These are phyloP conservation scores for Narcine bancroftii DNA, from an alignment of 2,113 vertebrate genomes.

Conservation along the genomic window DNA sequence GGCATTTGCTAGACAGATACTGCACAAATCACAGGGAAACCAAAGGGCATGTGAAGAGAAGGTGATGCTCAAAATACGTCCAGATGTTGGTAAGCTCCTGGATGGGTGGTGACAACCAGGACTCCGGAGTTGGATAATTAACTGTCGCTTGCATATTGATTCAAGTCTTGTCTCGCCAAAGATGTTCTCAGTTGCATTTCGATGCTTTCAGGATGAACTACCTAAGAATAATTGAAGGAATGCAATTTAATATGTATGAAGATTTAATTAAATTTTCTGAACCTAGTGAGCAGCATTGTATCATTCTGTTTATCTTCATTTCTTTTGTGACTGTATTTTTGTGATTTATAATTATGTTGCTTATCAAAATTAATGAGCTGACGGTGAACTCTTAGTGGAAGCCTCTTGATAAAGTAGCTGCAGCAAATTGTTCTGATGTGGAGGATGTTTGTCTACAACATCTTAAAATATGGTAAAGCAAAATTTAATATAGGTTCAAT, in stretches of 20 bases:
- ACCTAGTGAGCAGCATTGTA: neutral
- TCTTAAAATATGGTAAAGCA: neutral
- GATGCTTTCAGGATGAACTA: neutral
- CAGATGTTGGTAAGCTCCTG: neutral
- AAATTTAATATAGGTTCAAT: neutral
- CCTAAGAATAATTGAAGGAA: neutral
- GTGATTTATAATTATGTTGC: neutral
- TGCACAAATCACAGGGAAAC: too few relatives aligned
- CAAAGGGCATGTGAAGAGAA: too few relatives aligned
- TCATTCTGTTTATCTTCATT: conserved; percentile 2
- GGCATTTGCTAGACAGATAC: too few relatives aligned
- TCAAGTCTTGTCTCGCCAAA: neutral
- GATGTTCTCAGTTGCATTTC: neutral
- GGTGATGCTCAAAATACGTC: too few relatives aligned
- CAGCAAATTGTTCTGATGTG: neutral
- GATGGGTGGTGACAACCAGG: neutral
- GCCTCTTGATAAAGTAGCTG: neutral
- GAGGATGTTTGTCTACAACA: neutral
- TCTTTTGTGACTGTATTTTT: neutral
- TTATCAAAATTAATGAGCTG: neutral
- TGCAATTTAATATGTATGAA: neutral
- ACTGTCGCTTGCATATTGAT: neutral
- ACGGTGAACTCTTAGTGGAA: neutral
- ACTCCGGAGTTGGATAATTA: neutral
- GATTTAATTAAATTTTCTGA: neutral